Evolutionary conservation across 1,140 invertebrate genomes (phyloP), one percentile per base, ranked within the genome.

Genomic region (Micrasema longulum): DNA sequence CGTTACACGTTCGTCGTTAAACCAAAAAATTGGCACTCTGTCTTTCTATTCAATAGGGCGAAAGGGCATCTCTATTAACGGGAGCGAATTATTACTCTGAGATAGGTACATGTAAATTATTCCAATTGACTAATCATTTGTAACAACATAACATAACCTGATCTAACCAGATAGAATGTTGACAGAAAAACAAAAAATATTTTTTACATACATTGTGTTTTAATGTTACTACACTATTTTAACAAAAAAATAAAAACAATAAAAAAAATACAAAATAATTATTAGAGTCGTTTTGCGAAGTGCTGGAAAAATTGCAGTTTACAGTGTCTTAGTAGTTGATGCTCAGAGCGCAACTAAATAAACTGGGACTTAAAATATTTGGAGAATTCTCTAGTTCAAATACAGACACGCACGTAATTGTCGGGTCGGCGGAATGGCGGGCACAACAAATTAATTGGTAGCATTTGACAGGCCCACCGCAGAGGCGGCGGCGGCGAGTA

Each of bases 361-460:
- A 45, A 16, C n/a, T 45, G 43, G 0, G n/a, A 45, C n/a, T n/a
- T 16, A 6, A 4, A 3, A 12, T 16, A 16, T 45, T 45, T 16
- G 4, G 43, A 0, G n/a, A 45, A 45, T 45, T 52, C 48, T 14
- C 20, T 23, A 20, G 48, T 52, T 52, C 48, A 18, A 22, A 53
- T 31, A 53, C 18, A 31, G 22, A 53, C 9, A 26, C 48, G 48
- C 48, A 22, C 48, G 48, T 52, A 52, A 52, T 55, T 55, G 26
- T 52, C 12, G 52, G 57, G 48, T 52, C 26, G 22, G 16, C 16
- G n/a, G 16, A 3, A n/a, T 20, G n/a, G 47, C 47, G 20, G 36
- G 26, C 18, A 45, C 66, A 60, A 55, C 66, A 60, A 55, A 69
- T 74, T 74, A 74, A 74, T 74, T 71, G 67, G 48, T 57, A 38